Conservation (phyloP, 2,888 invertebrate genomes). For the Leptarthrus brevirostris region DNA sequence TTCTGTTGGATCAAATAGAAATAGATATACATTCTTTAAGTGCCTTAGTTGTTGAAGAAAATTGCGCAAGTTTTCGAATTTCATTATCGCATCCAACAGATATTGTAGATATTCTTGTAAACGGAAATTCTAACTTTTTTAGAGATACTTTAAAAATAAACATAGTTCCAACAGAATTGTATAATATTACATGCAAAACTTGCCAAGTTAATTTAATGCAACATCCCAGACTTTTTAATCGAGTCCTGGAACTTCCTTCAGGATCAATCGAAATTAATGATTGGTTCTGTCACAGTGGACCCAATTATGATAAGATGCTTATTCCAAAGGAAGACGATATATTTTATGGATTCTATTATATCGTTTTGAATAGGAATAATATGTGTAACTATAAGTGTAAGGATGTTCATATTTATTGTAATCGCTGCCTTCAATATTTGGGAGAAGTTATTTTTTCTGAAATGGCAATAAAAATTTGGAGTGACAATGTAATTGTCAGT, state of each 20-base stretch:
- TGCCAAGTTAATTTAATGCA: conserved; percentile 48
- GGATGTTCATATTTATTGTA: conserved; percentile 51
- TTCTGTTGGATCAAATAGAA: conserved; percentile 2
- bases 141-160: conserved; percentile 20
- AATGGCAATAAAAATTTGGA: conserved; percentile 49
- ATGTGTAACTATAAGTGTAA: conserved; percentile 43
- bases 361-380: conserved; percentile 50
- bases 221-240: conserved; percentile 41
- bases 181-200: conserved; percentile 49
- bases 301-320: conserved; percentile 2
- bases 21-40: conserved; percentile 36
- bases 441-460: conserved; percentile 45
- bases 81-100: conserved; percentile 1
- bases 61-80: conserved; percentile 49
- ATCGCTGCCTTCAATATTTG: conserved; percentile 53
- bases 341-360: conserved; percentile 53
- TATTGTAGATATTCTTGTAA: conserved; percentile 13
- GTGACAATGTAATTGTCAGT: conserved; percentile 22
- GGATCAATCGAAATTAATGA: conserved; percentile 54
- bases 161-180: background rate
- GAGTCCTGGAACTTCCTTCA: conserved; percentile 55
- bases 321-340: conserved; percentile 52
- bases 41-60: conserved; percentile 43
- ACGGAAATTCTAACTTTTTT: background rate
- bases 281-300: conserved; percentile 56